Conservation (phyloP, 2,888 invertebrate genomes). For the Euplexia lucipara region DNA sequence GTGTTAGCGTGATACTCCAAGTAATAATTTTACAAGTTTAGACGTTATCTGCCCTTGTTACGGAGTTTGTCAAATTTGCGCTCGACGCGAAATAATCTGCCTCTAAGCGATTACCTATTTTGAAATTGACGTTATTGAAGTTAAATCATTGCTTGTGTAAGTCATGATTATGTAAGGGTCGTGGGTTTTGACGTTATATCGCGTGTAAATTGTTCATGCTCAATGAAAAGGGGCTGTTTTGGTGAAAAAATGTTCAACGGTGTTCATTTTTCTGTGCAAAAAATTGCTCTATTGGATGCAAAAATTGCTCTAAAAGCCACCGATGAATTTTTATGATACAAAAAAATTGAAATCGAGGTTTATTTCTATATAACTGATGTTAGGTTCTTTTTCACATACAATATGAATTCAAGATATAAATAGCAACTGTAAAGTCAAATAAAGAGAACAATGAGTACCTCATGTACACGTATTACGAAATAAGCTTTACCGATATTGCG, state of each 20-base stretch:
- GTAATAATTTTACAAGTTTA: slow-evolving; percentile 61
- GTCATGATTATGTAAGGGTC: slow-evolving; percentile 10
- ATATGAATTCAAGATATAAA: neutral
- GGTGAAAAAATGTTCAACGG: neutral
- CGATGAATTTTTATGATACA: neutral
- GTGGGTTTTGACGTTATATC: neutral
- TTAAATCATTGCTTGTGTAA: slow-evolving; percentile 31
- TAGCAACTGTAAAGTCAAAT: neutral
- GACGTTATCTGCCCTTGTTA: slow-evolving; percentile 58
- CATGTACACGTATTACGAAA: too few species aligned
- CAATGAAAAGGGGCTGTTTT: neutral
- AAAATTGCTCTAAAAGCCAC: too few species aligned
- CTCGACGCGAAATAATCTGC: slow-evolving; percentile 56
- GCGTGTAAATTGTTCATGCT: neutral
- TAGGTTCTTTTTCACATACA: neutral
- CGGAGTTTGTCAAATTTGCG: slow-evolving; percentile 60
- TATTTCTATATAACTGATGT: too few species aligned
- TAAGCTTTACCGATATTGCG: too few species aligned
- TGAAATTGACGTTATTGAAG: slow-evolving; percentile 40
- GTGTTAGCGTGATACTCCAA: slow-evolving; percentile 39
- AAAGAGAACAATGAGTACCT: too few species aligned
- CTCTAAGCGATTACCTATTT: slow-evolving; percentile 49
- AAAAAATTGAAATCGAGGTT: neutral
- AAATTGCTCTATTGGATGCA: neutral
- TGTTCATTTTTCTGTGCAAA: neutral